A percentile compares a stretch with the other conserved stretches of the same genome.
Evolutionary conservation across 2,888 invertebrate genomes (phyloP).

Genomic region (Apamea epomidion): DNA sequence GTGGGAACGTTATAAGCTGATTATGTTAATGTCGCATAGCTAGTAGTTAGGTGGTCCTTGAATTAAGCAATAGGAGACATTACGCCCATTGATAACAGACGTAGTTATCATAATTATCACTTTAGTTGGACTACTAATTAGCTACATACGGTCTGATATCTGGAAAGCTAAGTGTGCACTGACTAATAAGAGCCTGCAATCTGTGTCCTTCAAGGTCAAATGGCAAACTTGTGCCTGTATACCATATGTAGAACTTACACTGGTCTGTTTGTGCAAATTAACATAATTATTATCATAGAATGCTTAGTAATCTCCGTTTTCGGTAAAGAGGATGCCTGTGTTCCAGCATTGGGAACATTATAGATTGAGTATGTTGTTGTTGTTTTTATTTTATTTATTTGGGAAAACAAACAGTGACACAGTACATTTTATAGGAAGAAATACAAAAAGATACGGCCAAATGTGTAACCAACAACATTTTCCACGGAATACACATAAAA

Average conservation of each 20-base stretch:
- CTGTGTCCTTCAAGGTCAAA: neutral
- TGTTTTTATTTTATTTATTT: too few species aligned
- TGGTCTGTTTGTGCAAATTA: neutral
- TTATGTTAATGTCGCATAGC: too few species aligned
- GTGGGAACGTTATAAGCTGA: too few species aligned
- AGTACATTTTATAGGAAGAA: too few species aligned
- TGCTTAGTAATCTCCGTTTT: neutral
- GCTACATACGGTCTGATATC: neutral
- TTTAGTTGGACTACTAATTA: neutral
- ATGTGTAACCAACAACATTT: too few species aligned
- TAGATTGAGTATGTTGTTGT: too few species aligned
- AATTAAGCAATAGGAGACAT: neutral
- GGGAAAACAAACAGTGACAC: too few species aligned
- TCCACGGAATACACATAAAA: too few species aligned
- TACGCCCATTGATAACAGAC: neutral
- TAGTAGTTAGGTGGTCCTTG: neutral
- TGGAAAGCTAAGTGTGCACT: neutral
- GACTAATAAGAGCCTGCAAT: neutral
- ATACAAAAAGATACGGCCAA: too few species aligned
- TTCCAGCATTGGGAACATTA: too few species aligned
- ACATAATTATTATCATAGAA: neutral
- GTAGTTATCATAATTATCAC: conserved; percentile 1
- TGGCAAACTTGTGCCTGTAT: neutral
- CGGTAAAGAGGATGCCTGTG: neutral
- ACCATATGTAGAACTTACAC: neutral